Evolutionary conservation across 53 echinoderm and acorn worm genomes (phyloP), one percentile per base, ranked within the genome.

Genomic region (Luidia sarsii): DNA sequence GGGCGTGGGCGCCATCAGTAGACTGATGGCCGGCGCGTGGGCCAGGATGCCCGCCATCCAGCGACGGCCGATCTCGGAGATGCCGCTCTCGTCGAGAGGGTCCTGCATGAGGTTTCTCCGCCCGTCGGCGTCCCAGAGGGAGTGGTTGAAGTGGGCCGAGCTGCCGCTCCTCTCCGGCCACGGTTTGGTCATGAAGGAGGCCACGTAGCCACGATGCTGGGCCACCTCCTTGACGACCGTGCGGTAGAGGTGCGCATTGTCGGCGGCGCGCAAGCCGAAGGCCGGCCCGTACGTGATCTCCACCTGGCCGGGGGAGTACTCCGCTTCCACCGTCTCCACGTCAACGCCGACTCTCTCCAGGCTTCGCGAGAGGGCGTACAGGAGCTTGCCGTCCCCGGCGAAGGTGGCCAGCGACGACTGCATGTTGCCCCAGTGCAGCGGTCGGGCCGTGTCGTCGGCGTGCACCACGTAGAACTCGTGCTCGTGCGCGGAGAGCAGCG

Each of bases 31-130:
- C 20, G 86, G 86, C 1, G 80, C 75, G 54, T 94, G 94, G 8
- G 67, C 65, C 6, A 94, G 67, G 29, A 89, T 62, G 37, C 94
- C 94, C 8, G 94, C 94, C 23, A 91, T 75, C 94, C 94, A 94
- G 33, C 88, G 65, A 51, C 85, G 68, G 15, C 41, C 83, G 3
- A 88, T 49, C 62, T 91, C 71, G 3, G 94, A 85, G 4, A 94
- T 46, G 21, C 83, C 87, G 27, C 67, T 18, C 0, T 80, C 52
- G 22, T 62, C 54, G 27, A 45, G 52, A 66, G 81, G 56, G 41
- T 91, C 91, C 46, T 68, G 65, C 63, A 91, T 72, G 14, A 94
- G 69, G 30, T 66, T 50, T 31, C 43, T 81, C 48, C 82, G 69
- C 15, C 91, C 85, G 10, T 75, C 62, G 4, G 49, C 33, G 30